Base-by-base conservation (phyloP, 1,140 invertebrate genomes). In the Drosophila cardini region DNA sequence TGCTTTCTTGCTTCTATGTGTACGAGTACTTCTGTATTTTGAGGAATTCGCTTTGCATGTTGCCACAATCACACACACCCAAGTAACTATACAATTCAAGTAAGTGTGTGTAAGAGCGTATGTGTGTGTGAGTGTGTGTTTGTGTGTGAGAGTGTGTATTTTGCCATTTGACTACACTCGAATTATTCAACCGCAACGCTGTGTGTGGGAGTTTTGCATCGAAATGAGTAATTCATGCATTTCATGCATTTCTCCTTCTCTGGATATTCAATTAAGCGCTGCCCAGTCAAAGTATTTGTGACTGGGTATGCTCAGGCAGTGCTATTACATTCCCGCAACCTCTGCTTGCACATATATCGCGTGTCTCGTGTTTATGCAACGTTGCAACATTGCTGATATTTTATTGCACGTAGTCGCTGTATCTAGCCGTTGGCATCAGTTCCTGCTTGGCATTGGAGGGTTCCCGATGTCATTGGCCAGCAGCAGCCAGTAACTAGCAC, bases 361-460 rank as follows among this genome's bases (percentile, higher is more conserved):
- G 80, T 87, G 84, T 83, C 84, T 46, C 46, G 56, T 30, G 26
- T 89, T 84, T 85, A 84, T 90, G 84, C 84, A 89, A 87, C 76
- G 52, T 40, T 61, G 48, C 67, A 48, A 50, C 38, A 36, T 57
- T 7, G 30, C 42, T 67, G 50, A 32, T 40, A 10, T 21, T 34
- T 55, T 45, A 32, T 26, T 40, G 58, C 34, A 64, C 38, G 11
- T 32, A 53, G 55, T 10, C 56, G 46, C 4, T 26, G 21, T 52
- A 34, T 70, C 48, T 63, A 50, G 34, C 34, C 50, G 50, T 9
- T 21, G 18, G 21, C 57, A 78, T 78, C 55, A 73, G 84, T 90
- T 90, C 82, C 78, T 90, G 82, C 56, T 83, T 87, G 87, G 79
- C 82, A 87, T 83, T 90, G 87, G 81, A 90, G 82, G 72, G 76